A percentile compares a stretch with the other conserved stretches of the same genome.
Evolutionary conservation across 23 tunicate species (phyloP).

Genomic region (Styela clava): DNA sequence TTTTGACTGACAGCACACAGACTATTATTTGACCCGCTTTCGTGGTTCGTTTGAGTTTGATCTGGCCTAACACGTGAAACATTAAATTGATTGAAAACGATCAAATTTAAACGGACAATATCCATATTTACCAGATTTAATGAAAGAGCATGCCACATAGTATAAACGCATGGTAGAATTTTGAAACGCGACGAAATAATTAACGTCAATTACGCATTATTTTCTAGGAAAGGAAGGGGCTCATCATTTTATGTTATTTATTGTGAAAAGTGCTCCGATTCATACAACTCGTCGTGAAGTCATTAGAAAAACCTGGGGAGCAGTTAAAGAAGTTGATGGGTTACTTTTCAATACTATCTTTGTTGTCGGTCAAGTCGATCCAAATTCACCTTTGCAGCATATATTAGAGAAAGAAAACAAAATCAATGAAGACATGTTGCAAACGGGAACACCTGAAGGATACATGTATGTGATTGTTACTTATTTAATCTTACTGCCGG

Average conservation of each 20-base stretch:
- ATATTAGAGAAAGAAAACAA: slow-evolving; percentile 25
- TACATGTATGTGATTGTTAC: slow-evolving; percentile 6
- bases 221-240: slow-evolving; percentile 5
- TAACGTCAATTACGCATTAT: too few relatives aligned
- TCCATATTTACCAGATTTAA: too few relatives aligned
- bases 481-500: too few relatives aligned
- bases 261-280: slow-evolving; percentile 47
- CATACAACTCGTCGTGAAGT: slow-evolving; percentile 36
- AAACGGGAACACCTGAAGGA: slow-evolving; percentile 30
- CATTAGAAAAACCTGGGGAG: slow-evolving; percentile 67
- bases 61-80: too few relatives aligned
- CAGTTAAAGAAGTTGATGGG: slow-evolving; percentile 21
- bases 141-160: too few relatives aligned
- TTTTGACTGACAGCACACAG: background rate
- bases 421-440: slow-evolving; percentile 46
- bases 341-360: slow-evolving; percentile 29
- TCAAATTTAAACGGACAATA: too few relatives aligned
- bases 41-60: background rate
- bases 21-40: background rate
- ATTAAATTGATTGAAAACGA: too few relatives aligned
- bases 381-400: slow-evolving; percentile 9
- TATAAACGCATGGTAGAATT: too few relatives aligned
- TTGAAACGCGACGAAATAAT: too few relatives aligned
- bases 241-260: slow-evolving; percentile 30
- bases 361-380: slow-evolving; percentile 29